Conservation (phyloP, 2,797 vertebrate species). For the Gephyroberyx darwinii region DNA sequence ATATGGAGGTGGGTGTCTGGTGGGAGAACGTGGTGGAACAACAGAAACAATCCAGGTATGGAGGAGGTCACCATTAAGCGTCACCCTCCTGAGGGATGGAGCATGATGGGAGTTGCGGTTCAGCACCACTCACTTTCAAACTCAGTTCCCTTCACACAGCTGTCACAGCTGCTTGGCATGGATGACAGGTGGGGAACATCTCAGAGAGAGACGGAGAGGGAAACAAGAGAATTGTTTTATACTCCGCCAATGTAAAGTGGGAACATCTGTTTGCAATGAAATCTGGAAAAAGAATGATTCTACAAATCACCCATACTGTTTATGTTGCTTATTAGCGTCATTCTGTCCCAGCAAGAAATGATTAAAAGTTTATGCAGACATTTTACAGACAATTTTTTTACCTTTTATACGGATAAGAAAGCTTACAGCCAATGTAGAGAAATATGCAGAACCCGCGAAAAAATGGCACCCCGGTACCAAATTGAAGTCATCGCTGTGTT, state of each 20-base stretch:
- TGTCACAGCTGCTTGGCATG: slow-evolving; percentile 50
- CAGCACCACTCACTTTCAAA: slow-evolving; percentile 11
- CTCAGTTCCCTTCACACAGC: slow-evolving; percentile 21
- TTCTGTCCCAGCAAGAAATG: neutral
- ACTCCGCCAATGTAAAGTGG: slow-evolving; percentile 16
- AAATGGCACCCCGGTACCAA: slow-evolving; percentile 21
- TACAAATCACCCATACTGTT: slow-evolving; percentile 9
- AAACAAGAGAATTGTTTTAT: slow-evolving; percentile 23
- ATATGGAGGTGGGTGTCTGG: slow-evolving; percentile 74
- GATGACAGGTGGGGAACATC: slow-evolving; percentile 41
- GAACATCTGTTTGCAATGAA: slow-evolving; percentile 57
- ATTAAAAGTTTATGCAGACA: slow-evolving; percentile 9
- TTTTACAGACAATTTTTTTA: slow-evolving; percentile 6
- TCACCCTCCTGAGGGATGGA: slow-evolving; percentile 51
- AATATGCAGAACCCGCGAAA: slow-evolving; percentile 10
- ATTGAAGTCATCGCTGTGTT: slow-evolving; percentile 55
- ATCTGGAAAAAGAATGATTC: slow-evolving; percentile 35
- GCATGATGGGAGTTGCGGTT: slow-evolving; percentile 49
- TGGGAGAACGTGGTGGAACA: slow-evolving; percentile 51
- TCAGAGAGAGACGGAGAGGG: slow-evolving; percentile 24
- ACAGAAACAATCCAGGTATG: slow-evolving; percentile 56
- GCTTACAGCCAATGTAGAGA: slow-evolving; percentile 11
- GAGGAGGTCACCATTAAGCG: slow-evolving; percentile 49
- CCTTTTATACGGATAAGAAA: slow-evolving; percentile 28
- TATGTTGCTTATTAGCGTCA: slow-evolving; percentile 8